A percentile compares a stretch with the other conserved stretches of the same genome.
phyloP scores from a whole-genome alignment of 2,888 invertebrate species.

The Ophion ellenae region DNA sequence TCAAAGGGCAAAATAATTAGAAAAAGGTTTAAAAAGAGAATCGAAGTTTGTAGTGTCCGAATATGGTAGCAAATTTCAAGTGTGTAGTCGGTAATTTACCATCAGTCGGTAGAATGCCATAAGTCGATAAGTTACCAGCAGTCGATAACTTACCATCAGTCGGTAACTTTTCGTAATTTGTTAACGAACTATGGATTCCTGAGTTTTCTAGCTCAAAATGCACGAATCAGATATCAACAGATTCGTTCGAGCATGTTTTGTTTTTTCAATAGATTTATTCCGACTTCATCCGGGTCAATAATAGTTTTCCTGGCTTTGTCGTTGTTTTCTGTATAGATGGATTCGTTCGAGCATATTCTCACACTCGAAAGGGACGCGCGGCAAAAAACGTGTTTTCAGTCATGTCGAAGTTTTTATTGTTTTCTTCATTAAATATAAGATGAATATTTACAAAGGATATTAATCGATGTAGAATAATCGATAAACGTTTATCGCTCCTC shows the following conservation, averaged over 20 bases:
- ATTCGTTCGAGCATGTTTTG: too few species aligned
- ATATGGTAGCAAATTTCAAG: neutral
- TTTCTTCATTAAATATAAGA: constrained; percentile 68
- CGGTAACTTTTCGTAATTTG: too few species aligned
- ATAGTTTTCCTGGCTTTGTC: neutral
- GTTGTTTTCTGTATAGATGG: neutral
- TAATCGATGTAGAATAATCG: constrained; percentile 69
- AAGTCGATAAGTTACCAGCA: neutral
- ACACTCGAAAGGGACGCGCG: neutral
- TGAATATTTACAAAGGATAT: constrained; percentile 75
- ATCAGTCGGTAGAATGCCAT: neutral
- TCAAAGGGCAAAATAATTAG: neutral
- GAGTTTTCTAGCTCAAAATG: neutral
- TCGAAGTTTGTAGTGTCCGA: neutral
- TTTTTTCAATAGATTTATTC: too few species aligned
- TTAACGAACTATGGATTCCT: neutral
- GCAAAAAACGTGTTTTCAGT: constrained; percentile 43
- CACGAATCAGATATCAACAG: too few species aligned
- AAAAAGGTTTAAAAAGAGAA: neutral
- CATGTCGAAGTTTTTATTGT: constrained; percentile 72
- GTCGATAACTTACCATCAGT: neutral
- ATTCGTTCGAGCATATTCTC: neutral
- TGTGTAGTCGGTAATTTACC: neutral
- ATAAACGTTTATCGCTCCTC: constrained; percentile 67
- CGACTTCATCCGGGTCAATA: too few species aligned